phyloP scores from a whole-genome alignment of 2,888 invertebrate genomes.

The Eudemis profundana region DNA sequence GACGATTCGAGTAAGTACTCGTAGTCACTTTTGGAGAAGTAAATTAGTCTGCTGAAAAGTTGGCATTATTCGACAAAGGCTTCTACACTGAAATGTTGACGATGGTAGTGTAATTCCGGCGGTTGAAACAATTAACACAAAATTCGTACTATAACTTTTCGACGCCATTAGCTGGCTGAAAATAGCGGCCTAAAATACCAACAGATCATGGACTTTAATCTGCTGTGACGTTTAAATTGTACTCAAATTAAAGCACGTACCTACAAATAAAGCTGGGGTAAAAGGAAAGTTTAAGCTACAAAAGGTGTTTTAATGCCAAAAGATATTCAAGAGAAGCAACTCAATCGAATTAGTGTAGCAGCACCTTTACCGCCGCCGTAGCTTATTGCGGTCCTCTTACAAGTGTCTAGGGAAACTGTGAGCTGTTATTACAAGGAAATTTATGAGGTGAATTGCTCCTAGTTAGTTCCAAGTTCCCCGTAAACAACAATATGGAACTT shows the following conservation, averaged over 20 bases:
- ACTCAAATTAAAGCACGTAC: conserved; percentile 1
- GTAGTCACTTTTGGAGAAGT: too few species aligned
- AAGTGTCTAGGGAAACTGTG: conserved; percentile 81
- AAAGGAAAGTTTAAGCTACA: conserved; percentile 22
- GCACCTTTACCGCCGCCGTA: conserved; percentile 57
- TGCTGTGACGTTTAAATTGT: conserved; percentile 3
- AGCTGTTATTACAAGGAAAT: conserved; percentile 82
- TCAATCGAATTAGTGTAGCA: conserved; percentile 28
- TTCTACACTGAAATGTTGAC: too few species aligned
- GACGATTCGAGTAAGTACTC: too few species aligned
- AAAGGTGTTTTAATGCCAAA: conserved; percentile 8
- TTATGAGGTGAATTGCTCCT: conserved; percentile 79
- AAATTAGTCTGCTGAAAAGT: too few species aligned
- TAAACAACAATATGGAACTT: conserved; percentile 83
- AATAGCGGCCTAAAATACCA: conserved; percentile 23
- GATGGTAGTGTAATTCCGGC: too few species aligned
- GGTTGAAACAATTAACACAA: background rate
- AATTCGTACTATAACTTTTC: conserved; percentile 19
- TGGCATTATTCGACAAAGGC: too few species aligned
- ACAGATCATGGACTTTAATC: conserved; percentile 16
- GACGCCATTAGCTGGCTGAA: conserved; percentile 24
- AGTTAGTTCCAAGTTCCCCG: conserved; percentile 77
- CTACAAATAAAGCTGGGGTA: background rate
- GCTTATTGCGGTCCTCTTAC: conserved; percentile 77
- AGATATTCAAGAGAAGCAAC: conserved; percentile 14